These are phyloP conservation scores for Corythoichthys intestinalis DNA, from an alignment of 2,113 vertebrate genomes.

Conservation along the genomic window DNA sequence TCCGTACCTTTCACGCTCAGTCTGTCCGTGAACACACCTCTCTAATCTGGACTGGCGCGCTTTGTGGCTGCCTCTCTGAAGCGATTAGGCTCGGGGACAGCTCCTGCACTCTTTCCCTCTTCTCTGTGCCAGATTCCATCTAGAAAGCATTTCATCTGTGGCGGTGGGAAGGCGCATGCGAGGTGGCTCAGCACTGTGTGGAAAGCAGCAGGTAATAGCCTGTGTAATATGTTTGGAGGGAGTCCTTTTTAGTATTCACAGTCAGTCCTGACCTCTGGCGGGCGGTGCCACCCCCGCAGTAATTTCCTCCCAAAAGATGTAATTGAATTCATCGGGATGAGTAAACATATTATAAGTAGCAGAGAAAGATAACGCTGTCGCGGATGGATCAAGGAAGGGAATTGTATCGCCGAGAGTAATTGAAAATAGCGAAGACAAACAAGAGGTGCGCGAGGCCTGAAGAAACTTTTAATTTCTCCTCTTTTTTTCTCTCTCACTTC, in stretches of 20 bases:
- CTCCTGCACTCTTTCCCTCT: conserved; percentile 62
- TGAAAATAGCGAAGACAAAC: conserved; percentile 67
- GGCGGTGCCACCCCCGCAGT: conserved; percentile 56
- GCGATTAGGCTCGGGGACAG: conserved; percentile 67
- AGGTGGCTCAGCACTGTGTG: conserved; percentile 50
- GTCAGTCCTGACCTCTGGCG: conserved; percentile 65
- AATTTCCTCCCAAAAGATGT: conserved; percentile 68
- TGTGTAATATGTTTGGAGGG: conserved; percentile 68
- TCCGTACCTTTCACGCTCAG: conserved; percentile 49
- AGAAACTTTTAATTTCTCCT: conserved; percentile 14
- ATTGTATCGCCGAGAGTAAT: conserved; percentile 56
- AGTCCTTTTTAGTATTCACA: conserved; percentile 67
- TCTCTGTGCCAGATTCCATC: conserved; percentile 69
- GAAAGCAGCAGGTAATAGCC: conserved; percentile 70
- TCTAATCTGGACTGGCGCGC: conserved; percentile 67
- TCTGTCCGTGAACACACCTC: conserved; percentile 44
- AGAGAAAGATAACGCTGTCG: conserved; percentile 67
- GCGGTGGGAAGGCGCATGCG: conserved; percentile 50
- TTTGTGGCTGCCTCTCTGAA: conserved; percentile 59
- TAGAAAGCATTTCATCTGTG: conserved; percentile 74
- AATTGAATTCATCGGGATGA: conserved; percentile 73
- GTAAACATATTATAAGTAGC: conserved; percentile 70
- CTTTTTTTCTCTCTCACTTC: neutral
- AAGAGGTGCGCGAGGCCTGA: conserved; percentile 17
- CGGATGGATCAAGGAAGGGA: conserved; percentile 59